phyloP scores from a whole-genome alignment of 2,113 vertebrate genomes.

The Cyanocitta stelleri region DNA sequence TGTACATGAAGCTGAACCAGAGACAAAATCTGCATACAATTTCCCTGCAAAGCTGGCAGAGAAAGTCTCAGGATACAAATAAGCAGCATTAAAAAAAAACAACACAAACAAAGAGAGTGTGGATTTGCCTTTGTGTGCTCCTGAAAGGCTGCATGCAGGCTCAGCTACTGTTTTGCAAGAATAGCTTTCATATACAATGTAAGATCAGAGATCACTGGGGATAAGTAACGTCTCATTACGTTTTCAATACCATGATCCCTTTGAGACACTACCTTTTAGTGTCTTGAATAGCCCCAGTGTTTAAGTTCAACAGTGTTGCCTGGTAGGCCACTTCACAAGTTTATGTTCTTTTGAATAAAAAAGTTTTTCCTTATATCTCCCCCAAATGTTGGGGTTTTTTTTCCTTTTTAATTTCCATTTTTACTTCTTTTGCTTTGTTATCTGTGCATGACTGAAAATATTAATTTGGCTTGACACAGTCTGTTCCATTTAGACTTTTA shows the following conservation, averaged over 20 bases:
- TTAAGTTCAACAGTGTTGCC: slow-evolving; percentile 51
- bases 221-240: slow-evolving; percentile 44
- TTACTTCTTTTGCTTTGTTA: slow-evolving; percentile 10
- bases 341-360: slow-evolving; percentile 39
- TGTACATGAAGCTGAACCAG: background rate
- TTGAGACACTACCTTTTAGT: slow-evolving; percentile 29
- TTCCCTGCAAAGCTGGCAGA: background rate
- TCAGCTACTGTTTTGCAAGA: slow-evolving; percentile 35
- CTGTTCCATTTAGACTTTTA: slow-evolving; percentile 20
- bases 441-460: slow-evolving; percentile 38
- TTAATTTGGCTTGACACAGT: slow-evolving; percentile 24
- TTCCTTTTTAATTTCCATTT: slow-evolving; percentile 38
- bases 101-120: background rate
- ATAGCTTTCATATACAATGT: slow-evolving; percentile 30
- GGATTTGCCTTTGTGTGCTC: background rate
- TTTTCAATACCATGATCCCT: slow-evolving; percentile 40
- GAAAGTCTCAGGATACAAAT: background rate
- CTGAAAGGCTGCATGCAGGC: background rate
- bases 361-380: slow-evolving; percentile 13
- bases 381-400: background rate
- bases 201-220: slow-evolving; percentile 25
- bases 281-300: slow-evolving; percentile 40
- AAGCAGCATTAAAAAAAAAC: background rate
- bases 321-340: slow-evolving; percentile 30
- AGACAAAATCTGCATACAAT: background rate